Evolutionary conservation across 2,113 vertebrate genomes (phyloP).

Genomic region (Pangasianodon gigas): DNA sequence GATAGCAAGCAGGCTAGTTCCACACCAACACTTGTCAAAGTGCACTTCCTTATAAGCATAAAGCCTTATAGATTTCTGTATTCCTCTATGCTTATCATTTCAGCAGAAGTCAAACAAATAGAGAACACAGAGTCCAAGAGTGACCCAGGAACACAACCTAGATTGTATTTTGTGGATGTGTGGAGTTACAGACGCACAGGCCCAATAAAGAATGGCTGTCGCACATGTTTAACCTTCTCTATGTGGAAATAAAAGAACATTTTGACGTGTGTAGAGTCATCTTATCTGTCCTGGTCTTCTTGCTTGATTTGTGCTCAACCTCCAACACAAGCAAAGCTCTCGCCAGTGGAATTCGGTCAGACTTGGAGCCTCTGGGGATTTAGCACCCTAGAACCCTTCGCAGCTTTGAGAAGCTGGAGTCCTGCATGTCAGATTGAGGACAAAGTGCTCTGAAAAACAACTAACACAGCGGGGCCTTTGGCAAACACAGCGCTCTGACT

Average conservation of each 20-base stretch:
- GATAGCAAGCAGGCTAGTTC: conserved; percentile 49
- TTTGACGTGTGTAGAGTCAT: conserved; percentile 62
- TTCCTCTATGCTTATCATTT: conserved; percentile 39
- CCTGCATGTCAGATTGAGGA: conserved; percentile 45
- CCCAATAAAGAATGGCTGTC: conserved; percentile 41
- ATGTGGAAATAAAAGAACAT: conserved; percentile 54
- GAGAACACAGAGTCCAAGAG: conserved; percentile 47
- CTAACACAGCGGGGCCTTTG: not conserved
- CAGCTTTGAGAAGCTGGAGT: conserved; percentile 54
- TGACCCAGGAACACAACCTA: conserved; percentile 42
- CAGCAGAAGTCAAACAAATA: conserved; percentile 48
- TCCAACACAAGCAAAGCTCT: conserved; percentile 75
- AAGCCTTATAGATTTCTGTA: conserved; percentile 44
- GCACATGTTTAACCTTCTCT: conserved; percentile 56
- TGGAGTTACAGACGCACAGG: conserved; percentile 35
- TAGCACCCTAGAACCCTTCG: conserved; percentile 56
- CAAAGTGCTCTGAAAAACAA: conserved; percentile 30
- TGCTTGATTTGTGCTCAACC: conserved; percentile 61
- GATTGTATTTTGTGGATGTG: conserved; percentile 43
- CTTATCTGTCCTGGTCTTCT: conserved; percentile 65
- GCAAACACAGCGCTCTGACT: conserved; percentile 2
- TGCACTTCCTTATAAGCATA: conserved; percentile 49
- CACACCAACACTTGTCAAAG: conserved; percentile 27
- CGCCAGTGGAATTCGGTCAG: conserved; percentile 60
- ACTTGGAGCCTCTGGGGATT: conserved; percentile 52